A percentile compares a stretch with the other conserved stretches of the same genome.
phyloP scores from a whole-genome alignment of 2,888 invertebrate genomes.

The Orthonychiurus folsomi region DNA sequence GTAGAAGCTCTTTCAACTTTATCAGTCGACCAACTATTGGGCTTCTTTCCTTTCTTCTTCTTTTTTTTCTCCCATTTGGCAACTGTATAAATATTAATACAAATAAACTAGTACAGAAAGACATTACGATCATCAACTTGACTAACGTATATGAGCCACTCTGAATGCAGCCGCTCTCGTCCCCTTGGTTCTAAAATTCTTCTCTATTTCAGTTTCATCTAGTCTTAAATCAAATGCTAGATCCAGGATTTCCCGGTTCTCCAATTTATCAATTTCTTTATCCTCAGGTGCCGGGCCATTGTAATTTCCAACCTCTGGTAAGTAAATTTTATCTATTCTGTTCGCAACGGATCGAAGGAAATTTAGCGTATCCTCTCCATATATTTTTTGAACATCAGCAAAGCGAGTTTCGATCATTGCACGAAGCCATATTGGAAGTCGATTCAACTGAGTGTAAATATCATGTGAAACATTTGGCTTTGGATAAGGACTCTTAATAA shows the following conservation, averaged over 20 bases:
- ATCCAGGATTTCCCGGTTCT: neutral
- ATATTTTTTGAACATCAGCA: slow-evolving; percentile 17
- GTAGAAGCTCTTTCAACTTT: neutral
- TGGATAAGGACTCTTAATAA: slow-evolving; percentile 15
- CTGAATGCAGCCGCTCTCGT: too few relatives aligned
- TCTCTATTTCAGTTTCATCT: neutral
- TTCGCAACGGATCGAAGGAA: slow-evolving; percentile 22
- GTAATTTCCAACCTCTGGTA: neutral
- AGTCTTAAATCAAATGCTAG: neutral
- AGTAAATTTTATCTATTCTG: slow-evolving; percentile 16
- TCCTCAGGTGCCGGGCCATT: neutral
- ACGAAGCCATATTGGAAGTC: slow-evolving; percentile 30
- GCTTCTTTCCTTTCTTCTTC: neutral
- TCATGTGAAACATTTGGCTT: slow-evolving; percentile 10
- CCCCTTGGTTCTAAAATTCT: neutral
- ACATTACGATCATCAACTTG: too few relatives aligned
- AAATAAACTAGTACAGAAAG: neutral
- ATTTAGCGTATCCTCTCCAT: slow-evolving; percentile 15
- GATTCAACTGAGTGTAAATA: slow-evolving; percentile 16
- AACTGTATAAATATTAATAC: neutral
- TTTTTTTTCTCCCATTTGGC: neutral
- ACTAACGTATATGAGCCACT: neutral
- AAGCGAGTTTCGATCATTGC: slow-evolving; percentile 20
- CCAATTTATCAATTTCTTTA: neutral
- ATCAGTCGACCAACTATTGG: neutral